Evolutionary conservation across 1,140 invertebrate species (phyloP).

Genomic region (Ceratina australensis): DNA sequence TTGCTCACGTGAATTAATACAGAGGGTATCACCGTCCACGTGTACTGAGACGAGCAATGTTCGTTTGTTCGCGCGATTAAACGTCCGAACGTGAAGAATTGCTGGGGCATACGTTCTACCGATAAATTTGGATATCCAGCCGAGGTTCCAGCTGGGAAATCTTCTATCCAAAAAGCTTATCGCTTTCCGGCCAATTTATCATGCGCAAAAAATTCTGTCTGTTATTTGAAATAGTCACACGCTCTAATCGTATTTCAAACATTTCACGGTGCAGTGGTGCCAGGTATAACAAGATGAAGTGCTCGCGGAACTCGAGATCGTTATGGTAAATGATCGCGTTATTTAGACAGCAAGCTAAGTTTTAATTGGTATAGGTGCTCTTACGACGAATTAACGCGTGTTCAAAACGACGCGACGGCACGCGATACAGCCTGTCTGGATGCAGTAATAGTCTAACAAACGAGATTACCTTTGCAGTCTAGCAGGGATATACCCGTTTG

Average conservation of each 20-base stretch:
- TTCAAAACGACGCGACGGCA: neutral
- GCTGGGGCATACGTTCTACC: neutral
- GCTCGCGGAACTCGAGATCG: neutral
- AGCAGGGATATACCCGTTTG: neutral
- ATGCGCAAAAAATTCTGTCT: too few species aligned
- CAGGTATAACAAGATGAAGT: neutral
- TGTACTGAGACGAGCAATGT: slow-evolving; percentile 10
- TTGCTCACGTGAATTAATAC: neutral
- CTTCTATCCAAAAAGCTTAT: too few species aligned
- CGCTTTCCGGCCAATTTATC: too few species aligned
- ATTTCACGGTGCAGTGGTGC: neutral
- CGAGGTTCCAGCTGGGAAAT: neutral
- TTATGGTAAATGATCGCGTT: neutral
- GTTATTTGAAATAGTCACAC: too few species aligned
- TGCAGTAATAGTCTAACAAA: neutral
- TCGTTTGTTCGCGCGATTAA: slow-evolving; percentile 24
- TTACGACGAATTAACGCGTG: slow-evolving; percentile 4
- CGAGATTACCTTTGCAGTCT: neutral
- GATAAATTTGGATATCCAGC: slow-evolving; percentile 1
- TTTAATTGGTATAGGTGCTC: slow-evolving; percentile 10
- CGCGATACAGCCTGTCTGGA: neutral
- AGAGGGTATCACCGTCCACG: neutral
- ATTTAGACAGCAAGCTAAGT: neutral
- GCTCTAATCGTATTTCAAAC: neutral
- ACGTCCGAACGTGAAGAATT: slow-evolving; percentile 8